Evolutionary conservation across 2,888 invertebrate species (phyloP).

Genomic region (Cheilosia urbana): DNA sequence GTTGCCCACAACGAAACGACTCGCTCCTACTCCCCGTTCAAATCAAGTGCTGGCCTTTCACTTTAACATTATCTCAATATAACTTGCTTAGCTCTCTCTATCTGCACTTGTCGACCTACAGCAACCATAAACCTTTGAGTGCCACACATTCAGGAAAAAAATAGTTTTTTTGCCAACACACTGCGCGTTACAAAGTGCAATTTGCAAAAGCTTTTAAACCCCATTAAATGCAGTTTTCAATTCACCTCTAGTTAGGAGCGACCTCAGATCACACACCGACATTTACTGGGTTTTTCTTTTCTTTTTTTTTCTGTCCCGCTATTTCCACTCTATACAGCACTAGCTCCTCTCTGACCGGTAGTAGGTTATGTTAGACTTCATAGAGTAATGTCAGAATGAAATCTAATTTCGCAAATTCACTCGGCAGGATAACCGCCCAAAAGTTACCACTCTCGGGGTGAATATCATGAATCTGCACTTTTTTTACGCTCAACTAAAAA

Average conservation of each 20-base stretch:
- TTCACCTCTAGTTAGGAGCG: neutral
- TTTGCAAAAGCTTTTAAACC: conserved; percentile 17
- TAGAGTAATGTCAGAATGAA: neutral
- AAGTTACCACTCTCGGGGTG: neutral
- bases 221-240: conserved; percentile 13
- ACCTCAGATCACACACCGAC: conserved; percentile 1
- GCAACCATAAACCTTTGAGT: neutral
- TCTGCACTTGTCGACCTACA: neutral
- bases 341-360: neutral
- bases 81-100: neutral
- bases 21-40: neutral
- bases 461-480: conserved; percentile 23
- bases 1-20: neutral
- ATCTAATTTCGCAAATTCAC: conserved; percentile 22
- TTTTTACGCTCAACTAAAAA: neutral
- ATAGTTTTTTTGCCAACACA: neutral
- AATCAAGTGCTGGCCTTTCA: neutral
- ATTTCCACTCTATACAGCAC: neutral
- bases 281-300: neutral
- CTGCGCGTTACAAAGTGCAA: neutral
- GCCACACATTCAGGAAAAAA: neutral
- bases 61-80: neutral
- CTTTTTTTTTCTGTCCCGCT: neutral
- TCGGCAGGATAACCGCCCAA: conserved; percentile 9
- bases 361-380: too few species aligned